These are phyloP conservation scores for Drosophila pachea DNA, from an alignment of 1,140 invertebrate genomes.

Conservation along the genomic window DNA sequence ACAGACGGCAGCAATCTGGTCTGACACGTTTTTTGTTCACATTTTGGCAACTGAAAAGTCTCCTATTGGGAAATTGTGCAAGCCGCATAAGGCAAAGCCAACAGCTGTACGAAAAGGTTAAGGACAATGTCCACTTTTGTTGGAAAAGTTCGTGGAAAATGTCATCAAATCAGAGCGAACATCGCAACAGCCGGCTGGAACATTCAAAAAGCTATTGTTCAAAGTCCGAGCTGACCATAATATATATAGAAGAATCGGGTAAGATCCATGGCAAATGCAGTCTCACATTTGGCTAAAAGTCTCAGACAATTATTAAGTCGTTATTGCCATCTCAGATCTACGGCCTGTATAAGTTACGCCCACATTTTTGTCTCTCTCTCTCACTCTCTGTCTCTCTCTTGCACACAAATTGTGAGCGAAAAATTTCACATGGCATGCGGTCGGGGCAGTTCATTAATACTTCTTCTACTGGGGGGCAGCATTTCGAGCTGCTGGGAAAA, in stretches of 20 bases:
- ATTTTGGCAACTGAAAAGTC: constrained; percentile 23
- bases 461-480: constrained; percentile 26
- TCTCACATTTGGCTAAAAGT: not conserved
- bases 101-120: constrained; percentile 61
- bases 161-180: too few species aligned
- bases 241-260: too few species aligned
- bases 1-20: constrained; percentile 59
- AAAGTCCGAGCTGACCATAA: not conserved
- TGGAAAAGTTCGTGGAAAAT: not conserved
- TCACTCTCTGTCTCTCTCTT: too few species aligned
- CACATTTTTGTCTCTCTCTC: not conserved
- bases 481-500: constrained; percentile 45
- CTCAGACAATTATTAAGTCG: constrained; percentile 69
- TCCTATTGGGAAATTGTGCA: constrained; percentile 45
- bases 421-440: constrained; percentile 52
- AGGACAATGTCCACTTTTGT: constrained; percentile 44
- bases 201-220: not conserved
- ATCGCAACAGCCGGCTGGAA: too few species aligned
- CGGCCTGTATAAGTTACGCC: constrained; percentile 28
- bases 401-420: constrained; percentile 15
- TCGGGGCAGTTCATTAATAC: constrained; percentile 30
- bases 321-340: constrained; percentile 40
- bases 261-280: too few species aligned
- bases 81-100: constrained; percentile 53
- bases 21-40: constrained; percentile 53